Base-by-base conservation (phyloP, 2,797 vertebrate species). In the Hippocampus kuda region DNA sequence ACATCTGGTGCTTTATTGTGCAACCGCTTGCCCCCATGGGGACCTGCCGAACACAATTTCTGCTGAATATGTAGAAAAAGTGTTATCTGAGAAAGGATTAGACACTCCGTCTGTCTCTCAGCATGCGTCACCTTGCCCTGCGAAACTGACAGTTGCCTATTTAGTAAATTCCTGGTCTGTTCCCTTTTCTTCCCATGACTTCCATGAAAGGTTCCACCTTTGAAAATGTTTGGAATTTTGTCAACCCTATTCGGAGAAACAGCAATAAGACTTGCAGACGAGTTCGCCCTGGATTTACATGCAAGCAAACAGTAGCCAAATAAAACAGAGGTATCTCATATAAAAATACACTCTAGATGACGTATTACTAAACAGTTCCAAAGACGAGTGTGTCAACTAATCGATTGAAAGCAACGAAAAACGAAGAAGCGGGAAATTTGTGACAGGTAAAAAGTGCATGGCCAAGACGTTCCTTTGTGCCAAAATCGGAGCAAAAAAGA, bases 301-400 rank as follows among this genome's bases (percentile, higher is more conserved):
- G 59, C 59, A 38, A 38, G 59, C 59, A 60, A 34, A 34, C 8
- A 60, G 27, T 27, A 11, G 13, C n/a, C 44, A 20, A 53, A 69
- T 69, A 79, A 51, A 75, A 74, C 56, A 68, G 82, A 89, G 88
- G 87, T 87, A 88, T 87, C 86, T 84, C 85, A 80, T 80, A 82
- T 65, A 70, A 66, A 59, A 77, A 72, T 18, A 79, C 27, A 66
- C 65, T 63, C 80, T 16, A 77, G 74, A 80, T 71, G 71, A n/a
- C 73, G 8, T 78, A 79, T 68, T 51, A 60, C 26, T 18, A 34
- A 60, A 60, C 70, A n/a, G 61, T 73, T 70, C 24, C 57, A 54
- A 10, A 18, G 10, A 44, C 12, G 11, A 44, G 42, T 72, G 71
- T 68, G 65, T 75, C 44, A 73, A 68, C 80, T 80, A 86, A 86